Base-by-base conservation (phyloP, 2,888 invertebrate species). In the Chrysodeixis includens region DNA sequence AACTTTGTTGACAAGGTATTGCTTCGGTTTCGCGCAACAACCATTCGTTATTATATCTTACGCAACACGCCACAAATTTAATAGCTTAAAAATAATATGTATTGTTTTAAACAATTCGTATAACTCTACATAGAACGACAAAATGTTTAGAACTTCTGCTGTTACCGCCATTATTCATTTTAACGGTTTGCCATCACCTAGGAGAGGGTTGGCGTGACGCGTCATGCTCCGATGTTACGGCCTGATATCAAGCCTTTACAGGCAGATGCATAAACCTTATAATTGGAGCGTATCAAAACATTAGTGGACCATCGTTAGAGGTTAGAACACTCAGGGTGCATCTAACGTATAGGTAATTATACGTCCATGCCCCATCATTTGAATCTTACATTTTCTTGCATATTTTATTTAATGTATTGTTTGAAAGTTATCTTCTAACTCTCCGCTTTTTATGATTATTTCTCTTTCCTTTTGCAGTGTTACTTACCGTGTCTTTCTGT, bases 211-310 rank as follows among this genome's bases (percentile, higher is more conserved):
- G 88, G 81, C 89, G 92, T 92, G 91, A 91, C 89, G 92, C 87
- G 79, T 83, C 82, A 79, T 81, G 84, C 80, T 89, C 79, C 81
- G 93, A 92, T 93, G 90, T 84, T 90, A 86, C 91, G 90, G 87
- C 83, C 85, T 88, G 93, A 93, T 93, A 92, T 83, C 71, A 84
- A 86, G 81, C 85, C 87, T 89, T 92, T 88, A 71, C 70, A 79
- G 89, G 94, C 94, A 95, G 94, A 95, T 95, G 94, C 82, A 86
- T 83, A 66, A 77, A 82, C 85, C 63, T 86, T 85, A 86, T 93
- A 95, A 95, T 94, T 93, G 90, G 91, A 90, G 88, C 93, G 92
- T 93, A 94, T 94, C 94, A 94, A 93, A 94, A 93, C 92, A 93
- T 93, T 92, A 90, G 90, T 83, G 83, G 82, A 79, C 60, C 71